Evolutionary conservation across 2,888 invertebrate genomes (phyloP).

Genomic region (Coleophora flavipennella): DNA sequence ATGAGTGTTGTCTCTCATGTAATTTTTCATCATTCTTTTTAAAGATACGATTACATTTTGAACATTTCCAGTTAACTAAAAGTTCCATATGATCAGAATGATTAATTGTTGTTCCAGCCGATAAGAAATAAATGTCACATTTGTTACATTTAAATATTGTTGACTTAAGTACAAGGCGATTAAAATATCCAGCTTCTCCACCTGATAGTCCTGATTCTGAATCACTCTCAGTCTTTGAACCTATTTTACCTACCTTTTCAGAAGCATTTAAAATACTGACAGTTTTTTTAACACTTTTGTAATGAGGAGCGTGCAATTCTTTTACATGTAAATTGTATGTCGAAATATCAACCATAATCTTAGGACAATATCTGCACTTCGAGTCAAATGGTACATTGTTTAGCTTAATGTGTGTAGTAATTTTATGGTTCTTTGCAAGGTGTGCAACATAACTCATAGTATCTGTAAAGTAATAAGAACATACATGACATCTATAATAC

Average conservation of each 20-base stretch:
- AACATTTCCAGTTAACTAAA: slow-evolving; percentile 42
- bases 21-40: slow-evolving; percentile 34
- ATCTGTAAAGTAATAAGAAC: slow-evolving; percentile 25
- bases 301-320: slow-evolving; percentile 12
- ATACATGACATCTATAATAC: slow-evolving; percentile 25
- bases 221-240: not conserved
- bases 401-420: slow-evolving; percentile 12
- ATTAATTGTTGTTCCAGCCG: slow-evolving; percentile 27
- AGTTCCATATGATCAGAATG: slow-evolving; percentile 37
- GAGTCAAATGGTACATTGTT: slow-evolving; percentile 25
- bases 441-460: slow-evolving; percentile 19
- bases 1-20: slow-evolving; percentile 40
- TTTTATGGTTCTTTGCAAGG: slow-evolving; percentile 25
- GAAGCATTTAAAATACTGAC: not conserved
- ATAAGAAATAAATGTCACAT: slow-evolving; percentile 45
- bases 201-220: not conserved
- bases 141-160: slow-evolving; percentile 40
- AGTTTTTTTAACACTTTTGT: not conserved
- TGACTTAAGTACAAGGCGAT: slow-evolving; percentile 25
- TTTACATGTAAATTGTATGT: slow-evolving; percentile 23
- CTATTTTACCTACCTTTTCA: too few species aligned
- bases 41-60: slow-evolving; percentile 32
- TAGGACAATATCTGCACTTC: slow-evolving; percentile 28
- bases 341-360: slow-evolving; percentile 7
- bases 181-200: slow-evolving; percentile 2